Conservation (phyloP, 2,888 invertebrate genomes). For the Lepidocyrtoides sp. region DNA sequence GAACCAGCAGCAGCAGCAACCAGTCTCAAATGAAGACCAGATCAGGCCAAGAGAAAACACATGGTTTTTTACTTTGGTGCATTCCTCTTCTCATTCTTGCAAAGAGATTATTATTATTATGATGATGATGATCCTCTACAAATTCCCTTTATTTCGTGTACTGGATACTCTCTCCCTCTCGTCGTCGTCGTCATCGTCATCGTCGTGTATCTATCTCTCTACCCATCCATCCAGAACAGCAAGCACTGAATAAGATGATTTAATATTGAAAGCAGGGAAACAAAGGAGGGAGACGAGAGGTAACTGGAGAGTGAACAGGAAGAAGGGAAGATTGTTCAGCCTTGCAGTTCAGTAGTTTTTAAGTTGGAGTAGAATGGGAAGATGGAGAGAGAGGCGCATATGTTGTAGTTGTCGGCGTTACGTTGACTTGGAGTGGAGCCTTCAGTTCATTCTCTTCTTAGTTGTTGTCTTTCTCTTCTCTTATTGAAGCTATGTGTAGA, state of each 20-base stretch:
- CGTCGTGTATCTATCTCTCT: too few relatives aligned
- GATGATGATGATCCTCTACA: not conserved
- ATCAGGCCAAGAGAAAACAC: not conserved
- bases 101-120: not conserved
- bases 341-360: too few relatives aligned
- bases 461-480: too few relatives aligned
- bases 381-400: not conserved
- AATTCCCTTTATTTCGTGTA: too few relatives aligned
- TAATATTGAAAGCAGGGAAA: conserved; percentile 6
- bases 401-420: not conserved
- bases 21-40: not conserved
- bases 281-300: not conserved
- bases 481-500: not conserved
- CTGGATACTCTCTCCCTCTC: not conserved
- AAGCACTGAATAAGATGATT: conserved; percentile 36
- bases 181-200: too few relatives aligned
- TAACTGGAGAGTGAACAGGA: not conserved
- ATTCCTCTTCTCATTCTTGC: not conserved
- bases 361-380: not conserved
- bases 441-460: not conserved
- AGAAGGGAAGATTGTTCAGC: not conserved
- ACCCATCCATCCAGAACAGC: not conserved
- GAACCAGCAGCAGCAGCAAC: not conserved
- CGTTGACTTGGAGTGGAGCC: not conserved
- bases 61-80: conserved; percentile 16